A percentile compares a stretch with the other conserved stretches of the same genome.
Evolutionary conservation across 2,888 invertebrate genomes (phyloP).

Genomic region (Rhyacophila evoluta): DNA sequence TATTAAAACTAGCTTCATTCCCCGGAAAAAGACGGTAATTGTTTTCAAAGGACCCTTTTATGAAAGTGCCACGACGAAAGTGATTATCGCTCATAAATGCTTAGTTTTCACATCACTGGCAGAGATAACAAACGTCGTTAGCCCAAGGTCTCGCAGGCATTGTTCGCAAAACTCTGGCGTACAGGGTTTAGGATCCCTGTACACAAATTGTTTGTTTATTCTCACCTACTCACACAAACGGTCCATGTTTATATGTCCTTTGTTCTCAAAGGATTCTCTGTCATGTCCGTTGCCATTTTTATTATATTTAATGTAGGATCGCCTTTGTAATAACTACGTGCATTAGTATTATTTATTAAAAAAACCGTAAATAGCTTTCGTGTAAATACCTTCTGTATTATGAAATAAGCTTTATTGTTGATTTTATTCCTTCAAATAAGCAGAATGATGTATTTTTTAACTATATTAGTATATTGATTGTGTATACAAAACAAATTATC

Average conservation of each 20-base stretch:
- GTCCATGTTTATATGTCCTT: slow-evolving; percentile 1
- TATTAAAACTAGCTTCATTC: neutral
- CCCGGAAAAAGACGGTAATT: neutral
- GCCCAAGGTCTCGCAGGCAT: neutral
- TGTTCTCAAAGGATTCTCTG: slow-evolving; percentile 25
- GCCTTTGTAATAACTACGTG: slow-evolving; percentile 16
- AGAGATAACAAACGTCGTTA: slow-evolving; percentile 3
- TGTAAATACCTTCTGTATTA: neutral
- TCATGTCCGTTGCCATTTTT: slow-evolving; percentile 11
- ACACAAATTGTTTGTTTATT: slow-evolving; percentile 35
- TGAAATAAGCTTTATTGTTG: neutral
- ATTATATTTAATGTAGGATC: slow-evolving; percentile 8
- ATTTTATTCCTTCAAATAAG: too few relatives aligned
- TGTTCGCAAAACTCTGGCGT: slow-evolving; percentile 10
- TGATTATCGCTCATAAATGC: slow-evolving; percentile 19
- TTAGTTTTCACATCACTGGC: slow-evolving; percentile 11
- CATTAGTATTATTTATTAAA: slow-evolving; percentile 16
- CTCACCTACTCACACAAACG: slow-evolving; percentile 7
- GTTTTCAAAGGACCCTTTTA: neutral
- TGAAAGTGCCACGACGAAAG: neutral
- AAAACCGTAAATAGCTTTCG: slow-evolving; percentile 1
- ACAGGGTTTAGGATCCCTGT: neutral
- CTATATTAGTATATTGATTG: too few relatives aligned
- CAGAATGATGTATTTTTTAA: too few relatives aligned
- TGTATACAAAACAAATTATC: too few relatives aligned